Conservation (phyloP, 2,888 invertebrate genomes). For the Epiblema foenella region DNA sequence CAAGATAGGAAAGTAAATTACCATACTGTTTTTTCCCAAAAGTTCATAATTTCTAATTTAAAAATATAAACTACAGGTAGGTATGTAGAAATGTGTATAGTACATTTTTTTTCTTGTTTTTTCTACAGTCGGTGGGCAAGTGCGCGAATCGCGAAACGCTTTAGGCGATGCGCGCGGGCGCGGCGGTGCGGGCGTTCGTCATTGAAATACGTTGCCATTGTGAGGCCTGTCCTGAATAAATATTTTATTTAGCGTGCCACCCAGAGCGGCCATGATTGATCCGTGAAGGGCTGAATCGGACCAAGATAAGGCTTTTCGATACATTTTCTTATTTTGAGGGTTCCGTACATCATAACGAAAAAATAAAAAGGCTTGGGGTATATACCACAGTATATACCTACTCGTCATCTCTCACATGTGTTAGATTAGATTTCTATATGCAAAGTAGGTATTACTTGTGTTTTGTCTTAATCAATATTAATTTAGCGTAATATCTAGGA, state of each 20-base stretch:
- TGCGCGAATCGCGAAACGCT: constrained; percentile 49
- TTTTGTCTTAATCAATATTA: too few species aligned
- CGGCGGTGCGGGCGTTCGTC: constrained; percentile 52
- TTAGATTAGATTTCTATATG: too few species aligned
- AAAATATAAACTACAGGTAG: not conserved
- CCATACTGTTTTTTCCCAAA: not conserved
- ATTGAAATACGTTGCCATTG: constrained; percentile 82
- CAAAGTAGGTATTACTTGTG: too few species aligned
- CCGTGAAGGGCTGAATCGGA: constrained; percentile 72
- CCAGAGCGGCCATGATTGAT: constrained; percentile 81
- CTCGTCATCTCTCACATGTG: not conserved
- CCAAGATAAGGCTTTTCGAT: constrained; percentile 53
- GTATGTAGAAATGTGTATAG: not conserved
- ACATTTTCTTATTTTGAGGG: constrained; percentile 1
- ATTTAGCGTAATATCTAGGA: too few species aligned
- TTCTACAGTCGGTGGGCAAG: constrained; percentile 38
- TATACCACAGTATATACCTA: too few species aligned
- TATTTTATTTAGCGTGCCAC: constrained; percentile 80
- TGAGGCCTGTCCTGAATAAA: constrained; percentile 75
- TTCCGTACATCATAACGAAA: not conserved
- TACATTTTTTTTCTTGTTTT: constrained; percentile 23
- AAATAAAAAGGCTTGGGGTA: too few species aligned
- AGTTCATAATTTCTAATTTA: not conserved
- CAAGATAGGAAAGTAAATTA: too few species aligned
- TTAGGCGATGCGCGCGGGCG: constrained; percentile 51